These are phyloP conservation scores for Hassar affinis DNA, from an alignment of 2,113 vertebrate genomes.

Conservation along the genomic window DNA sequence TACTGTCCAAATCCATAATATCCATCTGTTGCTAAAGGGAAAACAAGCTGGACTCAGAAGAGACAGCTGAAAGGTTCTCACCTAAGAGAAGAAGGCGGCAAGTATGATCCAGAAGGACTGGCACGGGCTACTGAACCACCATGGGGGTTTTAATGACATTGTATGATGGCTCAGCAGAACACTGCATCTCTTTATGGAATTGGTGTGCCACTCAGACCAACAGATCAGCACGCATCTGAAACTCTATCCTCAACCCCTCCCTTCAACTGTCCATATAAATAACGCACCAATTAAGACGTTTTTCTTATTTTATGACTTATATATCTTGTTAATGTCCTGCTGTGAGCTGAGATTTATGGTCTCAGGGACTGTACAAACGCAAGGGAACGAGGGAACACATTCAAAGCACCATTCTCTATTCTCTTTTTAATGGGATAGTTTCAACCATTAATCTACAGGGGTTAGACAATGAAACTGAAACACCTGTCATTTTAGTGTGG, in stretches of 20 bases:
- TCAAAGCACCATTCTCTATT: neutral
- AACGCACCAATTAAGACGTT: conserved; percentile 46
- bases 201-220: conserved; percentile 64
- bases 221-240: conserved; percentile 63
- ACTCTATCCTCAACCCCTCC: conserved; percentile 48
- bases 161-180: conserved; percentile 58
- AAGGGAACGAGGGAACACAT: neutral
- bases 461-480: too few relatives aligned
- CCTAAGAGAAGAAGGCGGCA: conserved; percentile 53
- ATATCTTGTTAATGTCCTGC: conserved; percentile 25
- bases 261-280: conserved; percentile 44
- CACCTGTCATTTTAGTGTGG: too few relatives aligned
- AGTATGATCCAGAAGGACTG: conserved; percentile 46
- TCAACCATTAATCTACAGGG: too few relatives aligned
- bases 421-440: neutral
- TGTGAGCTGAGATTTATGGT: conserved; percentile 24
- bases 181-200: conserved; percentile 67
- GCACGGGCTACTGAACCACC: conserved; percentile 33
- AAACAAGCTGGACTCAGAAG: conserved; percentile 14
- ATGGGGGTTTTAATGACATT: conserved; percentile 53
- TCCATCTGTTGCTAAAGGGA: conserved; percentile 27
- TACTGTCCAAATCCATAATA: conserved; percentile 29
- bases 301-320: conserved; percentile 46
- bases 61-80: conserved; percentile 57
- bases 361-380: neutral